Evolutionary conservation across 2,113 vertebrate species (phyloP), one percentile per base, ranked within the genome.

Genomic region (Podarcis cretensis): DNA sequence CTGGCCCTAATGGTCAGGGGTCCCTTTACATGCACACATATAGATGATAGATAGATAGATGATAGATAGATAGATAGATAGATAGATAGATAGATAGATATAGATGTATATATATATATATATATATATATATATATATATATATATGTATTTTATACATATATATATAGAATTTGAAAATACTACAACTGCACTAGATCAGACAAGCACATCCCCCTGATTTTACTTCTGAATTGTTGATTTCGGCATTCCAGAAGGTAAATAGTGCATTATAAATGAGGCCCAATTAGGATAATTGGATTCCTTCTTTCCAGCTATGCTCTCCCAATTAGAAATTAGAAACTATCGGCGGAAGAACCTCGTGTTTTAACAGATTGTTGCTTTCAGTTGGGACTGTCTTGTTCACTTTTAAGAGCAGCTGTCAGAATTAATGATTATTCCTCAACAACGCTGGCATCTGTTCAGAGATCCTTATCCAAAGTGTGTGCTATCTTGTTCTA

Each of bases 331-430:
- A 18, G 48, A 68, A 37, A 66, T 37, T 25, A 54, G 0, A 4
- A 54, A 35, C 40, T 20, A 43, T 69, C 9, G 27, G 85, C 76
- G 23, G 48, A 54, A 54, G 0, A 0, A 12, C 25, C 81, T 0
- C 0, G 13, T 18, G 85, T 65, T 16, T 0, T 3, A 87, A 74
- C 76, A 83, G 83, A 1, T 8, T 13, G 40, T 71, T 32, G 87
- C 77, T 90, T 83, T 81, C 13, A 2, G 27, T 9, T 21, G 9
- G 12, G 68, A 30, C 54, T n/a, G 69, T 66, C 54, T 10, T 2
- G 21, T 37, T 59, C 0, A 0, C 68, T 87, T 73, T 77, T 0
- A n/a, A 54, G 84, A 3, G 1, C 68, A 2, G 63, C 79, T 0
- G 74, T 81, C 21, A 3, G 76, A 35, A 83, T 59, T 73, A 80